Evolutionary conservation across 2,888 invertebrate genomes (phyloP), one percentile per base, ranked within the genome.

Genomic region (Synanthedon myopaeformis): DNA sequence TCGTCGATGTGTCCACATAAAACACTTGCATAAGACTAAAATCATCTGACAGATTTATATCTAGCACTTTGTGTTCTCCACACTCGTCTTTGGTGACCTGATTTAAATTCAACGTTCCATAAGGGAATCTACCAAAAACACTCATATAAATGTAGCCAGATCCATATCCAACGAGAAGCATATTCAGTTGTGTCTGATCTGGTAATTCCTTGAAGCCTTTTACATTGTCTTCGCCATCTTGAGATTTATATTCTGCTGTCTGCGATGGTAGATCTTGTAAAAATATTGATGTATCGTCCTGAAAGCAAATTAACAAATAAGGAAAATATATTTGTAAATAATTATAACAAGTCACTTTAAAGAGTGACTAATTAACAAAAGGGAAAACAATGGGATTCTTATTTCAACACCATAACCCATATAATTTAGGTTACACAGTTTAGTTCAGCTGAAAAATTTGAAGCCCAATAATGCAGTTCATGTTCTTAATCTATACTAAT

Each of bases 41-140:
- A 70, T 93, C 92, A 60, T 92, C 90, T 41, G 92, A 92, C 55
- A 95, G 77, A 55, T 91, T 90, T 10, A 92, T 91, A 66, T 92
- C 91, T 50, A 92, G 71, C 42, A 91, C 84, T 60, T 89, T 88
- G 64, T 91, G 90, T 54, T 89, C 83, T 41, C 89, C 88, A 52
- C 88, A 79, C 62, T 89, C 86, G 60, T 89, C 79, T 64, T 83
- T 89, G 1, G 91, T 80, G 53, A 92, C 77, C 60, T 90, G 81
- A 4, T 88, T 81, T 35, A 91, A 70, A 64, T 91, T 84, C 56
- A 96, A 89, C 8, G 89, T 89, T 4, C 94, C 94, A 72, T 94
- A 93, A 23, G 93, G 92, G 67, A 96, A 93, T 67, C 95, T 91
- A 13, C 97, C 97, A 79, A 95, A 95, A 4, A 96, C 92, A 69